phyloP scores from a whole-genome alignment of 1,140 invertebrate species.

The Forficula auricularia region DNA sequence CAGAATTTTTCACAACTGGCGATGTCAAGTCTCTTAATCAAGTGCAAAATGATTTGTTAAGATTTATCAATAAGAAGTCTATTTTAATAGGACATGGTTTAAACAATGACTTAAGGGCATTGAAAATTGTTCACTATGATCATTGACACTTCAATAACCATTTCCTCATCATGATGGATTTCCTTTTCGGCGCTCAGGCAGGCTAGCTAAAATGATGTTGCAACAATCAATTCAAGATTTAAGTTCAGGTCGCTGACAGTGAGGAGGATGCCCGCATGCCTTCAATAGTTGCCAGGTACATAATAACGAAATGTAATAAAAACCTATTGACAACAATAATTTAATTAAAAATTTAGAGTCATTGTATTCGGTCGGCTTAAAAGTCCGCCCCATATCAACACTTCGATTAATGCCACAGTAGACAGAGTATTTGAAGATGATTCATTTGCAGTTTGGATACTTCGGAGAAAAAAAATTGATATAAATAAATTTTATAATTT shows the following conservation, averaged over 20 bases:
- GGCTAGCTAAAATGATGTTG: slow-evolving; percentile 61
- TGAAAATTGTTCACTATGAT: slow-evolving; percentile 72
- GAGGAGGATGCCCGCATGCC: slow-evolving; percentile 83
- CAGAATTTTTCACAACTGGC: slow-evolving; percentile 30
- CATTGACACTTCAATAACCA: slow-evolving; percentile 68
- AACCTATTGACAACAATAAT: no score
- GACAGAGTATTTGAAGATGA: no score
- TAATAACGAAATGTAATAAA: no score
- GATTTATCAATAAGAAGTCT: slow-evolving; percentile 60
- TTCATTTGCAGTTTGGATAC: no score
- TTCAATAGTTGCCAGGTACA: slow-evolving; percentile 45
- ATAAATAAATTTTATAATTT: no score
- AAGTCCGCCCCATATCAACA: no score
- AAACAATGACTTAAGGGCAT: slow-evolving; percentile 76
- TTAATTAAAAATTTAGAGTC: no score
- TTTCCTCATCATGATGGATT: slow-evolving; percentile 67
- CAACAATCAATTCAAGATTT: slow-evolving; percentile 85
- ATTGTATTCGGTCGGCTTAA: no score
- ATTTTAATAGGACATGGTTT: slow-evolving; percentile 88
- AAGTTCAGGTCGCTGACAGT: slow-evolving; percentile 86
- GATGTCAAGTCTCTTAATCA: slow-evolving; percentile 50
- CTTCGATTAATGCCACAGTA: no score
- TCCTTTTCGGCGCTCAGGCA: slow-evolving; percentile 54
- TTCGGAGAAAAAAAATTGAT: no score
- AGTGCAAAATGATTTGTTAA: slow-evolving; percentile 69